Evolutionary conservation across 2,888 invertebrate species (phyloP), one percentile per base, ranked within the genome.

Genomic region (Trimorus sp.): DNA sequence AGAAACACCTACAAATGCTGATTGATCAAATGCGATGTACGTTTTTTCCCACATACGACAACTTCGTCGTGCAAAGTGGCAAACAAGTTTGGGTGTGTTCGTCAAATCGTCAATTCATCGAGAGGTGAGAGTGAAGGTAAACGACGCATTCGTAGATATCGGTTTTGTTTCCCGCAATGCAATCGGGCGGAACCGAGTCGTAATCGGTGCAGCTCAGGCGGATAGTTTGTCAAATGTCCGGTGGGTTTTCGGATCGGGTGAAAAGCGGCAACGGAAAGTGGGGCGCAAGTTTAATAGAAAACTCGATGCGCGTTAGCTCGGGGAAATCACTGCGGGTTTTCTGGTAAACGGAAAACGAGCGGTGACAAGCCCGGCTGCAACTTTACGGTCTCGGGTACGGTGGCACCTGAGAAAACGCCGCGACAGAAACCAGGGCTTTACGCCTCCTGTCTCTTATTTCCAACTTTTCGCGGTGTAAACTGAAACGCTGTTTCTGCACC

Each of bases 271-370:
- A 51, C 37, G 9, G 66, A 54, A 68, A 68, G 66, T 68, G 54
- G 66, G 66, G 45, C 66, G 36, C 38, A 45, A 68, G 38, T 68
- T 68, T 68, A 68, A 68, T 68, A 68, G 66, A 68, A 68, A 53
- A 54, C 56, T 68, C 38, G 37, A 26, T 36, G 45, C 54, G 36
- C 56, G 40, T 56, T 26, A 15, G 66, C 14, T 1, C 26, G 2
- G 26, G 66, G 15, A 56, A 45, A 42, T 68, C 45, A 54, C 37
- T 26, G 66, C 26, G 45, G 56, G n/a, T 36, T 56, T 69, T 69
- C 48, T 48, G 45, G 68, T 58, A 69, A 69, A 58, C 51, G 38
- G 68, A 58, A 48, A 69, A 69, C 48, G 56, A 56, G 48, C 58
- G 45, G 11, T 37, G 48, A 69, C 48, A 45, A 58, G 56, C 36